These are phyloP conservation scores for Lycocorax pyrrhopterus DNA, from an alignment of 2,113 vertebrate species.

Conservation along the genomic window DNA sequence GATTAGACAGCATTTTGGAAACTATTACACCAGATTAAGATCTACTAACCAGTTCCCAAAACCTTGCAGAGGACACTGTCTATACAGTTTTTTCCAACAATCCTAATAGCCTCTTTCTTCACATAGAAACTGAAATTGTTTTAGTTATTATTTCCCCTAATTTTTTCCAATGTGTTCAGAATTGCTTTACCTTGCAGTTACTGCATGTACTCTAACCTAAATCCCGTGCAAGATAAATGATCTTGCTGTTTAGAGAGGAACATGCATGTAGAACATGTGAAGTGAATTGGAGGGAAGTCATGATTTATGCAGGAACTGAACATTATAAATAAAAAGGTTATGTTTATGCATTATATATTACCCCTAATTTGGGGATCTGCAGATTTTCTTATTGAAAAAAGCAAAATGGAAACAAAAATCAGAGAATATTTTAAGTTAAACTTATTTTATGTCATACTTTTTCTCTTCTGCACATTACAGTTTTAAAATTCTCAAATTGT, in stretches of 20 bases:
- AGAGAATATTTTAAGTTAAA: background rate
- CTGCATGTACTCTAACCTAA: background rate
- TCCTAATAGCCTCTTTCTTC: background rate
- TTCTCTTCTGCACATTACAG: background rate
- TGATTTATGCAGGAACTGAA: background rate
- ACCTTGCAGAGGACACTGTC: background rate
- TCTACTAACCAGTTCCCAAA: background rate
- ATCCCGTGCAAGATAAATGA: background rate
- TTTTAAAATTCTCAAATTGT: background rate
- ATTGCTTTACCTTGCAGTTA: constrained; percentile 40
- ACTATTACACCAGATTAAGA: background rate
- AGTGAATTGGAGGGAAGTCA: background rate
- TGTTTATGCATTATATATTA: background rate
- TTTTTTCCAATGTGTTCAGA: background rate
- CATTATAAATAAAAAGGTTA: background rate
- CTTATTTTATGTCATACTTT: background rate
- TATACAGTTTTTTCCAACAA: background rate
- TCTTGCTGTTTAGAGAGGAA: background rate
- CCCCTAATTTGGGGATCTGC: background rate
- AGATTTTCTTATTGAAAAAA: background rate
- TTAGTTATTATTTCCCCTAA: background rate
- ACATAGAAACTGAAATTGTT: background rate
- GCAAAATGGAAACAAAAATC: background rate
- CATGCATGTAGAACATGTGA: background rate
- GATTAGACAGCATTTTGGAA: background rate